Evolutionary conservation across 37 sponge, comb jelly and placozoan genomes (phyloP).

Genomic region (Beroe ovata): DNA sequence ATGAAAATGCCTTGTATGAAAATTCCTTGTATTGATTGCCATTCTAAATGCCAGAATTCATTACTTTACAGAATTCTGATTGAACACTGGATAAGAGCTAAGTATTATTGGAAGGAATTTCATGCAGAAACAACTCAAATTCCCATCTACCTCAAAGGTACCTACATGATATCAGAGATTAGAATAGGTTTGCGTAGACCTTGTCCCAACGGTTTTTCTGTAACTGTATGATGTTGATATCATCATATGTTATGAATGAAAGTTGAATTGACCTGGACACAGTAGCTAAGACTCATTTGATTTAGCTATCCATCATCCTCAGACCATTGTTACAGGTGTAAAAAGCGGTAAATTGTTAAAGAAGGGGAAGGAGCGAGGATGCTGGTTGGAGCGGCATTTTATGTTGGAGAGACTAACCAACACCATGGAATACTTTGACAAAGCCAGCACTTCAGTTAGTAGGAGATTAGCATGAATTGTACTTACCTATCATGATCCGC

Average conservation of each 20-base stretch:
- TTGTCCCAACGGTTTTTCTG: too few species aligned
- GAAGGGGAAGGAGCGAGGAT: constrained; percentile 53
- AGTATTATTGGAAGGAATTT: constrained; percentile 47
- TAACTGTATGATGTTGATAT: too few species aligned
- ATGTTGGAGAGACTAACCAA: constrained; percentile 44
- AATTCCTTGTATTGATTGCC: too few species aligned
- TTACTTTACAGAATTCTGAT: constrained; percentile 25
- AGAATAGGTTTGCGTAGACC: too few species aligned
- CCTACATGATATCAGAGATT: too few species aligned
- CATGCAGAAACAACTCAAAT: constrained; percentile 22
- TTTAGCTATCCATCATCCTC: background rate
- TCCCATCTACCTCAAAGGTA: constrained; percentile 55
- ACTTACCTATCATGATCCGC: too few species aligned
- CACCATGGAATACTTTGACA: constrained; percentile 26
- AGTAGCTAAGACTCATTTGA: too few species aligned
- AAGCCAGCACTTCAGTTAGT: constrained; percentile 11
- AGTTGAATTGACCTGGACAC: too few species aligned
- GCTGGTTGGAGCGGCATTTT: constrained; percentile 39
- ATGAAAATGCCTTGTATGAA: too few species aligned
- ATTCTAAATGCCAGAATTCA: too few species aligned
- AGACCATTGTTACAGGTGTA: constrained; percentile 1
- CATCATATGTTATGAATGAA: too few species aligned
- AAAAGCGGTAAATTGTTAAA: constrained; percentile 48
- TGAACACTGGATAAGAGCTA: constrained; percentile 60
- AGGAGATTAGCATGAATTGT: background rate